Base-by-base conservation (phyloP, 2,113 vertebrate genomes). In the Neodontobutis hainanensis region DNA sequence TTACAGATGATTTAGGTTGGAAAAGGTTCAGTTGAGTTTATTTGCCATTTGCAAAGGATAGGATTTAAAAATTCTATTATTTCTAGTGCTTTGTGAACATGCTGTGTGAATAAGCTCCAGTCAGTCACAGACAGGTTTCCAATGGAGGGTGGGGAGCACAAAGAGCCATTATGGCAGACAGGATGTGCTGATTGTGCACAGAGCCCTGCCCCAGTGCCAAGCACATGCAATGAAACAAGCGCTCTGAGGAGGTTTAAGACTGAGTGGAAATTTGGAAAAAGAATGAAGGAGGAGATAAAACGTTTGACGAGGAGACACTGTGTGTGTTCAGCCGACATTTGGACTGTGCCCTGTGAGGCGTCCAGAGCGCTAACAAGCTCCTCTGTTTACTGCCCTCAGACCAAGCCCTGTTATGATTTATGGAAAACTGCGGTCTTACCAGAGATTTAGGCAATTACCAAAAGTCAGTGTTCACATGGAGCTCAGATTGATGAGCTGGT, bases 361-460 rank as follows among this genome's bases (percentile, higher is more conserved):
- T 81, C n/a, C 74, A 68, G 58, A 12, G 11, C 45, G 63, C 59
- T 61, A 72, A 80, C 65, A 73, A 81, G 51, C 73, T 66, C 60
- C 67, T 42, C 49, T 83, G 76, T 78, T 82, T 79, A 80, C 59
- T 8, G 46, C 73, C 79, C 83, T 80, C 82, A 80, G 77, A 82
- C 79, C 78, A 69, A 80, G 9, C 70, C 83, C 58, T 74, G 68
- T 70, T 79, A 66, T 85, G 84, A 89, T 85, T 84, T 77, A 84
- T 83, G 59, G 78, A 83, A 72, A 74, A 70, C 59, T 79, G 78
- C 62, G 80, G 80, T 61, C 70, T 67, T 61, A 80, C 80, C 73
- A 76, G 61, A 69, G 80, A 81, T 85, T 83, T 70, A 65, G 65
- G 50, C 68, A 75, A 72, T 80, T 72, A 83, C 74, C 69, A 78